Percentiles rank a stretch among this genome's conserved stretches.
Evolutionary conservation across 1,140 invertebrate genomes (phyloP).

Genomic region (Parasteatoda tepidariorum): DNA sequence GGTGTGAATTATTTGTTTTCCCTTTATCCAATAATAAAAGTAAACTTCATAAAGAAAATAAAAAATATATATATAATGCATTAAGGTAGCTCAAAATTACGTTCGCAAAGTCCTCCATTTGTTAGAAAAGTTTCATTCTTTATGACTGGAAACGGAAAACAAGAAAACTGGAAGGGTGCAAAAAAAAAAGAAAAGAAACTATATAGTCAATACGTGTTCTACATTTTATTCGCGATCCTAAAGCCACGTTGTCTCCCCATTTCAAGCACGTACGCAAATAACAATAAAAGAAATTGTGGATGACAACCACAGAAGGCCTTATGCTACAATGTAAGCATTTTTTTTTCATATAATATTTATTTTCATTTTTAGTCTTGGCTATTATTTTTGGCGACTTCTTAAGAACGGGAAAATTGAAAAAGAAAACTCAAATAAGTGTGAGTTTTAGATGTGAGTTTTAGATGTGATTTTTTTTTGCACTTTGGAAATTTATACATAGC

Average conservation of each 20-base stretch:
- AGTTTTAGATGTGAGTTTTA: no score
- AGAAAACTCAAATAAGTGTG: no score
- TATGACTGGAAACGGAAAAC: slow-evolving; percentile 34
- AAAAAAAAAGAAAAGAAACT: slow-evolving; percentile 1
- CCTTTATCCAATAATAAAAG: slow-evolving; percentile 28
- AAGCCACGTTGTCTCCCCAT: slow-evolving; percentile 21
- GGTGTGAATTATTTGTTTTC: slow-evolving; percentile 46
- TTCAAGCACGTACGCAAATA: slow-evolving; percentile 39
- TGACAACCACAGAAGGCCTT: slow-evolving; percentile 35
- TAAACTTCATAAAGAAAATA: neutral
- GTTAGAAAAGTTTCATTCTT: slow-evolving; percentile 25
- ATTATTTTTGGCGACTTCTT: neutral
- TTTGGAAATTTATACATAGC: no score
- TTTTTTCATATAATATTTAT: slow-evolving; percentile 22
- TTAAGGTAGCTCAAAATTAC: slow-evolving; percentile 48
- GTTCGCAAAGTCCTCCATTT: slow-evolving; percentile 14
- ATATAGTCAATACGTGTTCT: slow-evolving; percentile 45
- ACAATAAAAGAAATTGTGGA: slow-evolving; percentile 53
- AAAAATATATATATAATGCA: no score
- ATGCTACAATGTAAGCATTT: slow-evolving; percentile 22
- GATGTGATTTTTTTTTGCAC: no score
- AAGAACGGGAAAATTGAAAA: slow-evolving; percentile 7
- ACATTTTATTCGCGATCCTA: slow-evolving; percentile 6
- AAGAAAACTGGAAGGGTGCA: neutral
- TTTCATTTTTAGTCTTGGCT: neutral